These are phyloP conservation scores for Jordanella pulchra DNA, from an alignment of 2,797 vertebrate genomes.

Conservation along the genomic window DNA sequence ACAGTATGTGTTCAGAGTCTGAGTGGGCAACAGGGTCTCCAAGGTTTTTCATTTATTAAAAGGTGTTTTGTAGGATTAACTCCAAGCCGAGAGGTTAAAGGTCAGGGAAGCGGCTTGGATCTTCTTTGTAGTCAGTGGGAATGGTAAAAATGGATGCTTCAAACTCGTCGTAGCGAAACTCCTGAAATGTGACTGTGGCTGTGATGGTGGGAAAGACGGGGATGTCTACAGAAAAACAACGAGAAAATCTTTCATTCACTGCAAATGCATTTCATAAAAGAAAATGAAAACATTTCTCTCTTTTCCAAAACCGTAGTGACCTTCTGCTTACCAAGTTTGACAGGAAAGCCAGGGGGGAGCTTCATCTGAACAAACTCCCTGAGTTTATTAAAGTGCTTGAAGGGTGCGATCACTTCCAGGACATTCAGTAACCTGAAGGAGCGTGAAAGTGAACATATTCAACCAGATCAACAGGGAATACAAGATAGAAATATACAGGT, in stretches of 20 bases:
- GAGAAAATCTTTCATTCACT: neutral
- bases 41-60: conserved; percentile 18
- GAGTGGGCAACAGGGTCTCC: neutral
- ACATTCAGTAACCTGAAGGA: conserved; percentile 93
- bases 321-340: conserved; percentile 89
- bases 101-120: conserved; percentile 97
- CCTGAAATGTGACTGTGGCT: conserved; percentile 98
- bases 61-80: conserved; percentile 18
- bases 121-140: conserved; percentile 97
- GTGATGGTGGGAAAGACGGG: conserved; percentile 99
- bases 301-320: neutral
- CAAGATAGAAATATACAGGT: neutral
- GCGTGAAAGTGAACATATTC: conserved; percentile 18
- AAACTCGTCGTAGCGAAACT: conserved; percentile 96
- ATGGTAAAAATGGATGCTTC: conserved; percentile 91
- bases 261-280: neutral
- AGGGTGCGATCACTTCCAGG: conserved; percentile 97
- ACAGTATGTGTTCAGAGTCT: neutral
- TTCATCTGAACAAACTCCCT: conserved; percentile 99
- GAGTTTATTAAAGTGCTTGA: conserved; percentile 99
- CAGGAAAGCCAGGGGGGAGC: conserved; percentile 97
- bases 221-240: conserved; percentile 81
- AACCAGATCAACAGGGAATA: neutral
- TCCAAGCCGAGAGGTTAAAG: conserved; percentile 77
- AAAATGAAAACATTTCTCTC: neutral